phyloP scores from a whole-genome alignment of 2,113 vertebrate species.

The Neolamprologus kungweensis region DNA sequence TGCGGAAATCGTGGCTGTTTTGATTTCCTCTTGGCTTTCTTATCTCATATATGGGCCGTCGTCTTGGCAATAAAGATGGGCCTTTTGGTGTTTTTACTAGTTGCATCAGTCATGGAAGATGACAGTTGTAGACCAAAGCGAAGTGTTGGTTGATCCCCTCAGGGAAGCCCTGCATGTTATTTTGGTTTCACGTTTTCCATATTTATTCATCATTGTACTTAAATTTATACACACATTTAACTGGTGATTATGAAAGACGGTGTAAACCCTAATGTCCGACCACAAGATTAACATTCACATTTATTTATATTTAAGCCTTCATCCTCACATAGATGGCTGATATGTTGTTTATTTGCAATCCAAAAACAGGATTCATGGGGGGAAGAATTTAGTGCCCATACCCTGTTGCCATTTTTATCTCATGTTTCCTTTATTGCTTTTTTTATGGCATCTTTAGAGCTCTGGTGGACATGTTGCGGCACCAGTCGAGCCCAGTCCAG shows the following conservation, averaged over 20 bases:
- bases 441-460: slow-evolving; percentile 66
- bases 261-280: background rate
- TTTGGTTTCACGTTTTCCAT: background rate
- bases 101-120: background rate
- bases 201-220: background rate
- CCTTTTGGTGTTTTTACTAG: background rate
- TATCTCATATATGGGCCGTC: background rate
- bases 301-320: background rate
- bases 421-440: background rate
- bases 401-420: background rate
- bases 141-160: background rate
- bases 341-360: background rate
- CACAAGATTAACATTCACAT: background rate
- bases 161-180: background rate
- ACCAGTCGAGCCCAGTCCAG: slow-evolving; percentile 80
- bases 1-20: background rate
- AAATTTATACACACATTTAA: background rate
- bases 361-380: background rate
- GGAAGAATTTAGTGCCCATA: background rate
- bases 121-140: background rate
- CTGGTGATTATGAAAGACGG: background rate
- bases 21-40: slow-evolving; percentile 1
- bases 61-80: background rate
- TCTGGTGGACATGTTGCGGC: slow-evolving; percentile 85
- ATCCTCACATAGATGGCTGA: background rate